Base-by-base conservation (phyloP, 1,140 invertebrate genomes). In the Phocides pigmalion region DNA sequence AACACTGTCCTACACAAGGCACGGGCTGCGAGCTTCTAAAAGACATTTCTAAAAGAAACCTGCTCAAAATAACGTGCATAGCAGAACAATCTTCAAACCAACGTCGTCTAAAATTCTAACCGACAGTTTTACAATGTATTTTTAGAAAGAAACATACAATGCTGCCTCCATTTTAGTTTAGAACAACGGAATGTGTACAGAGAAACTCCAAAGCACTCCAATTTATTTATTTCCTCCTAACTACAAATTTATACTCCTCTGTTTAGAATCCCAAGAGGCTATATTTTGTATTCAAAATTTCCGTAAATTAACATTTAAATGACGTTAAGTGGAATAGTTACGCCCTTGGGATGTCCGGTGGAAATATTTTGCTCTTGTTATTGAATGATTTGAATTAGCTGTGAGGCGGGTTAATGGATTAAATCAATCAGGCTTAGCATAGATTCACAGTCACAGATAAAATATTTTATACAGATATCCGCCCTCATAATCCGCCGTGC, bases 281-380 rank as follows among this genome's bases (percentile, higher is more conserved):
- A 54, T 54, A 54, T 41, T 54, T 54, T 20, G 51, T 54, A 20
- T 54, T 39, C 19, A 54, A 41, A 54, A 20, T 54, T 54, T 14
- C 51, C 37, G n/a, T 54, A 54, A 54, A 54, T 54, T 54, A 41
- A 54, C 37, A 54, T 54, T 54, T 41, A 39, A 41, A 35, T 54
- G 51, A 54, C 51, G 35, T 15, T 54, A 54, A 54, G 51, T 54
- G 51, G 51, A 54, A 20, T 54, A 41, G 51, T 41, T 41, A 17
- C 0, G 37, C 51, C 17, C 35, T 15, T 14, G 51, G 37, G 51
- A 54, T 1, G 19, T 17, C 16, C 51, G 6, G 37, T 41, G 28
- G 14, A 15, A 15, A 39, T 37, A 16, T 6, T 37, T 54, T 15
- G 35, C 1, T 12, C 11, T 20, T 37, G 22, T 9, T 28, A 15